phyloP scores from a whole-genome alignment of 2,797 vertebrate genomes.

The Vireo griseus region DNA sequence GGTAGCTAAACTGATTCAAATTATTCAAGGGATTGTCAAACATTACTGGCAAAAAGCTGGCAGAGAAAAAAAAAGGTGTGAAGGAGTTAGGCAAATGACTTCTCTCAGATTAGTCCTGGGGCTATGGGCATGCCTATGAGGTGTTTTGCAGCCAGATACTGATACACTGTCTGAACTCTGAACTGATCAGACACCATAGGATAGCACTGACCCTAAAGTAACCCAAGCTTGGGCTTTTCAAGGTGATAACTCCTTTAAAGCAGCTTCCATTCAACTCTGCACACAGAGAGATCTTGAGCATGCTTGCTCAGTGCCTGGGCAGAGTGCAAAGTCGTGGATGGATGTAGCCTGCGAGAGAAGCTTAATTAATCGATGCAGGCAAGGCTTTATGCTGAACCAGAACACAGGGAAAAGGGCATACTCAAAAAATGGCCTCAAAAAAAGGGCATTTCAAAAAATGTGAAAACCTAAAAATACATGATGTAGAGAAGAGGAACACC shows the following conservation, averaged over 20 bases:
- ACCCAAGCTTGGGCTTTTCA: conserved; percentile 7
- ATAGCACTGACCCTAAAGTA: not conserved
- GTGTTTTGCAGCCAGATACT: not conserved
- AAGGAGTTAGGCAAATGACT: not conserved
- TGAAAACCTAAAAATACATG: not conserved
- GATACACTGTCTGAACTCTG: not conserved
- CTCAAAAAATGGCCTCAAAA: not conserved
- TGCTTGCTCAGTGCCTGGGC: not conserved
- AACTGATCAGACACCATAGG: not conserved
- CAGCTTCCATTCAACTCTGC: not conserved
- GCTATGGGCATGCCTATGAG: not conserved
- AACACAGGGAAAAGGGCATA: not conserved
- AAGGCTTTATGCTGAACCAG: not conserved
- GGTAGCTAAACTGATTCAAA: not conserved
- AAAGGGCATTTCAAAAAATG: not conserved
- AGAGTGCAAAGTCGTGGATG: not conserved
- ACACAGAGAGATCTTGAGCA: not conserved
- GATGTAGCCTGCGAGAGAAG: not conserved
- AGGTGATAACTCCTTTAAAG: not conserved
- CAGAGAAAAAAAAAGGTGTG: not conserved
- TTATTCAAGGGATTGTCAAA: not conserved
- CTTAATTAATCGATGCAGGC: not conserved
- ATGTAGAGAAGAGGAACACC: not conserved
- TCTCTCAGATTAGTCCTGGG: not conserved
- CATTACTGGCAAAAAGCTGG: not conserved